phyloP scores from a whole-genome alignment of 2,888 invertebrate species.

The Spatulosminthurus flaviceps region DNA sequence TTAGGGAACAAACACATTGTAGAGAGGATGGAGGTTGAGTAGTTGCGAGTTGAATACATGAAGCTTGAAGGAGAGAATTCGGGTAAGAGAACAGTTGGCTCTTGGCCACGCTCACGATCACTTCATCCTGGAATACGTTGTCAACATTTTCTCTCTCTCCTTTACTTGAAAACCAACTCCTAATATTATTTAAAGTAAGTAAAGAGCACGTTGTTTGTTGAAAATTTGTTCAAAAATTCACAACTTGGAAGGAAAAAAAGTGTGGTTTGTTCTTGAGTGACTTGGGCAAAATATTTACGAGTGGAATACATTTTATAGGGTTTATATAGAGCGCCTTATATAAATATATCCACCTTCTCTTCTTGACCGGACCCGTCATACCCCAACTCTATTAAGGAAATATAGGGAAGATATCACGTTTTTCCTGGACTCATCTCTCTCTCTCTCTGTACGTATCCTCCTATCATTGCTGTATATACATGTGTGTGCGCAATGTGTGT shows the following conservation, averaged over 20 bases:
- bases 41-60: not conserved
- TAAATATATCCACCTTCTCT: no score
- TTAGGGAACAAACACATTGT: slow-evolving; percentile 12
- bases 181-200: not conserved
- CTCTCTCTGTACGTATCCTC: no score
- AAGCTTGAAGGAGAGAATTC: slow-evolving; percentile 34
- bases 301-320: no score
- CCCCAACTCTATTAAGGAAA: not conserved
- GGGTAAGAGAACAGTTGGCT: slow-evolving; percentile 46
- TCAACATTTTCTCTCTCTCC: slow-evolving; percentile 26
- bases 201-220: not conserved
- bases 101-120: slow-evolving; percentile 46
- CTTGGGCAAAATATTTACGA: no score
- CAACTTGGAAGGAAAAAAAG: not conserved
- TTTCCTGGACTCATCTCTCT: no score
- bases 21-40: slow-evolving; percentile 3
- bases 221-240: no score
- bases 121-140: slow-evolving; percentile 45
- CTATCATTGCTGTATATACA: not conserved
- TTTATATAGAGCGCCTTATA: no score
- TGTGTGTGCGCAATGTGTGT: slow-evolving; percentile 7
- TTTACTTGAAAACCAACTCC: slow-evolving; percentile 6
- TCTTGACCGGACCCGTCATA: not conserved
- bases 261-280: no score
- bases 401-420: not conserved